Evolutionary conservation across 2,113 vertebrate species (phyloP).

Genomic region (Hipposideros armiger): DNA sequence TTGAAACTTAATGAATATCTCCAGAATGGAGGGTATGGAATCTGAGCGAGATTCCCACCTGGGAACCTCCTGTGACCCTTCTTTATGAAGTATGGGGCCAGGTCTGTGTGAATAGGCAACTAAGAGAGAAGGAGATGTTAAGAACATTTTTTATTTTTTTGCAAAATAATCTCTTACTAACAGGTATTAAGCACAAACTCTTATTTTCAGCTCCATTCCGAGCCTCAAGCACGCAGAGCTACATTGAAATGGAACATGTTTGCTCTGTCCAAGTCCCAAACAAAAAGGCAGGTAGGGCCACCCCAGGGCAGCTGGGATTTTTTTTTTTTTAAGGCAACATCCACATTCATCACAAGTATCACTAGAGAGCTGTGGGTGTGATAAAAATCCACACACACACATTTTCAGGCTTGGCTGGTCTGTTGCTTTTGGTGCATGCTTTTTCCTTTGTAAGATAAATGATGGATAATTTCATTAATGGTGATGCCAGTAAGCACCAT

Average conservation of each 20-base stretch:
- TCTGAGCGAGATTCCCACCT: background rate
- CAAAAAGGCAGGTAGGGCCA: constrained; percentile 67
- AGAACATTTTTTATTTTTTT: background rate
- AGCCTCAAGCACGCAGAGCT: constrained; percentile 36
- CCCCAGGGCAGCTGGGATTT: constrained; percentile 10
- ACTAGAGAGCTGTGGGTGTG: constrained; percentile 53
- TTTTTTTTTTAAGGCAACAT: constrained; percentile 51
- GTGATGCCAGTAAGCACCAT: constrained; percentile 62
- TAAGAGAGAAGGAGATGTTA: background rate
- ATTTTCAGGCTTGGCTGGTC: constrained; percentile 69
- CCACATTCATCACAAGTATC: constrained; percentile 72
- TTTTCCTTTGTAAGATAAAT: constrained; percentile 74
- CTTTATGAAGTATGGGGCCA: background rate
- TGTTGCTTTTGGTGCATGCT: constrained; percentile 52
- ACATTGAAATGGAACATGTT: background rate
- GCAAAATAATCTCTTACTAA: constrained; percentile 39
- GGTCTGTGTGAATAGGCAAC: background rate
- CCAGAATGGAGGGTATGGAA: background rate
- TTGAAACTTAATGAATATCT: background rate
- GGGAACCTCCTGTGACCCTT: background rate
- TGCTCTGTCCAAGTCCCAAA: constrained; percentile 58
- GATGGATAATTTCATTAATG: constrained; percentile 75
- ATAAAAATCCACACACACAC: constrained; percentile 67
- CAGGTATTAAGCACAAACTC: background rate
- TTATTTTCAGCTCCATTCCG: constrained; percentile 54